Conservation (phyloP, 2,113 vertebrate genomes). For the Etheostoma cragini region DNA sequence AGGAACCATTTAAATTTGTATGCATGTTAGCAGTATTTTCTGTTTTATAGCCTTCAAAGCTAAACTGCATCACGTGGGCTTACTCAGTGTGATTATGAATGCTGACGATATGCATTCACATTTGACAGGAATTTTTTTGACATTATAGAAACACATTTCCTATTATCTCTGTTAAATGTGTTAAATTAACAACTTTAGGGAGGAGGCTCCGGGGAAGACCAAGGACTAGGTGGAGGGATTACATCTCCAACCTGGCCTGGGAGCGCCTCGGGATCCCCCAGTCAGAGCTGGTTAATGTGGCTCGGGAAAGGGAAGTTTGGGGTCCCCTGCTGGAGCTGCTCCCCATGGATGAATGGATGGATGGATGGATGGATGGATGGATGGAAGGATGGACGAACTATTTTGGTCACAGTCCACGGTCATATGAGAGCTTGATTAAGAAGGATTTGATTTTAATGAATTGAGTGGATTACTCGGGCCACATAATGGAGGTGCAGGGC, state of each 20-base stretch:
- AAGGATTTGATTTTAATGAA: constrained; percentile 58
- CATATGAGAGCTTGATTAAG: constrained; percentile 30
- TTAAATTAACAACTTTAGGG: neutral
- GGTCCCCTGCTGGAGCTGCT: no score
- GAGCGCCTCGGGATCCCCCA: no score
- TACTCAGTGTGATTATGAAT: neutral
- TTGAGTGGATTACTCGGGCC: constrained; percentile 45
- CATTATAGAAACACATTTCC: neutral
- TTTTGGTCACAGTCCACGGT: neutral
- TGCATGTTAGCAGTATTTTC: constrained; percentile 21
- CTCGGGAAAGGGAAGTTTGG: no score
- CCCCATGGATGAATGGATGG: no score
- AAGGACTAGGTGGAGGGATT: no score
- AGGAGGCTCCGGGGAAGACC: no score
- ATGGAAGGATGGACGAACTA: no score
- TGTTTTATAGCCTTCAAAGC: constrained; percentile 12
- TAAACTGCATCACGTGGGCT: neutral
- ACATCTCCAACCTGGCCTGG: no score
- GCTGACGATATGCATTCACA: neutral
- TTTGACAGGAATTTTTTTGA: neutral
- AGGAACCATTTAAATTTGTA: constrained; percentile 23
- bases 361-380: no score
- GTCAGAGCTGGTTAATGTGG: no score
- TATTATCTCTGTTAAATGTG: neutral
- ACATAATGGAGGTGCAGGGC: constrained; percentile 49